Evolutionary conservation across 2,797 vertebrate species (phyloP), one percentile per base, ranked within the genome.

Genomic region (Enteromius treurensis): DNA sequence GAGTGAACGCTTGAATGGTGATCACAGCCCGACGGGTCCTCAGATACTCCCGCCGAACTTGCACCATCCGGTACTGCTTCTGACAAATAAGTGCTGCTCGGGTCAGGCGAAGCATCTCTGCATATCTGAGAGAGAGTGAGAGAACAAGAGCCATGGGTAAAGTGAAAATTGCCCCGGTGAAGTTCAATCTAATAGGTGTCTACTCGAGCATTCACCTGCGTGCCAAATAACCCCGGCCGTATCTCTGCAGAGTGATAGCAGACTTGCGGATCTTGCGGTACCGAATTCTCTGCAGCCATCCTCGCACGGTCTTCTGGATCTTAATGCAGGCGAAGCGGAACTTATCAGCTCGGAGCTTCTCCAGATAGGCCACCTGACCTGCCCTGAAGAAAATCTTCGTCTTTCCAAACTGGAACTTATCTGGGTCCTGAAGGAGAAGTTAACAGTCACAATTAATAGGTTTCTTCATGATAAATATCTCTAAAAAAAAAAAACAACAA

Each of bases 351-450:
- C 98, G 85, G 6, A 99, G 93, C 86, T 97, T 98, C 93, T 99
- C 98, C 92, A 99, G 93, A 91, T 97, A 99, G 0, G 98, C 98
- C 83, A 99, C 98, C 91, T 99, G 97, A 21, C 98, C 98, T 0
- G 98, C 97, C 49, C 97, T 94, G 94, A 99, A 99, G 93, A 99
- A 99, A 92, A 99, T 99, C 95, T 99, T 99, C 8, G 95, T 97
- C 88, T 93, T 95, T 37, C 98, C 98, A 79, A 98, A 97, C 93
- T 98, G 97, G 94, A 97, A 99, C 95, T 97, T 96, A 93, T 99
- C 98, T 0, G 96, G 94, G 75, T 98, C 97, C 98, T 99, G 91
- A 75, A 14, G 14, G 32, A 29, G 26, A 77, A 45, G 68, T 19
- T 11, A 40, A n/a, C 10, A 32, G 29, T 40, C 8, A 82, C 10